Percentiles rank a stretch among this genome's conserved stretches.
phyloP scores from a whole-genome alignment of 2,888 invertebrate species.

The Gerosis bhagava region DNA sequence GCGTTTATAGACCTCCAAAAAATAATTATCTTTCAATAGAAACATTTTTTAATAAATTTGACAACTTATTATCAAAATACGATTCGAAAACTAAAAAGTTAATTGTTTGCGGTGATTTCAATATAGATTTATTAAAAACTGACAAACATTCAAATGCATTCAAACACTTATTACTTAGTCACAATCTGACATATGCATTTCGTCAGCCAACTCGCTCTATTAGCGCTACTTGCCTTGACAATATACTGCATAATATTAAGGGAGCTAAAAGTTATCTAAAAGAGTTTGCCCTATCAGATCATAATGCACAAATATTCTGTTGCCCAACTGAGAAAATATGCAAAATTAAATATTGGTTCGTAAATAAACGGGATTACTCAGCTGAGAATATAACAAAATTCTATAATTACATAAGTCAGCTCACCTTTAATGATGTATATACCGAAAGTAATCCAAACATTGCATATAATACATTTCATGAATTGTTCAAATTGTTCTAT shows the following conservation, averaged over 20 bases:
- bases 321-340: background rate
- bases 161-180: background rate
- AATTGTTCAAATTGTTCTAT: conserved; percentile 1
- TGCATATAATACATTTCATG: background rate
- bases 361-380: background rate
- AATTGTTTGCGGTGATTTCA: background rate
- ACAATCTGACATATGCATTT: background rate
- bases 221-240: background rate
- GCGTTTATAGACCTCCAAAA: background rate
- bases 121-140: background rate
- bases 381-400: background rate
- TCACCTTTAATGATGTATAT: background rate
- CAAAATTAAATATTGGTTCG: background rate
- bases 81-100: background rate
- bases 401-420: background rate
- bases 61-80: background rate
- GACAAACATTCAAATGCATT: background rate
- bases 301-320: background rate
- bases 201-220: background rate
- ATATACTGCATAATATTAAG: background rate
- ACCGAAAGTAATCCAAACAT: background rate
- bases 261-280: background rate
- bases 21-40: background rate
- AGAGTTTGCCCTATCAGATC: conserved; percentile 1
- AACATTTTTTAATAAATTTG: background rate